A percentile compares a stretch with the other conserved stretches of the same genome.
phyloP scores from a whole-genome alignment of 2,113 vertebrate genomes.

The Psettodes erumei region DNA sequence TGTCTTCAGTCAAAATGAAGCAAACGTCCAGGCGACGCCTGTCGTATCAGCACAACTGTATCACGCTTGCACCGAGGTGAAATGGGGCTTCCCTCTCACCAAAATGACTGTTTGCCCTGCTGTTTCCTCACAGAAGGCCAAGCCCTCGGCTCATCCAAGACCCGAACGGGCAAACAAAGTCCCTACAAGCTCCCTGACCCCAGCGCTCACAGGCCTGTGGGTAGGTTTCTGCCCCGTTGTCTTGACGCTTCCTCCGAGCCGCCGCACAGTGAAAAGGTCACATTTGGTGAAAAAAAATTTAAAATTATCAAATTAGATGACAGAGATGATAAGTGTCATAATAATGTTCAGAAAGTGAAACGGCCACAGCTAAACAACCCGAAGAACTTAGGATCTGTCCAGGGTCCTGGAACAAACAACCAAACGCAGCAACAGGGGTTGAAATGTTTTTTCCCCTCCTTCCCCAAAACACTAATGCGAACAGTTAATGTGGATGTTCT shows the following conservation, averaged over 20 bases:
- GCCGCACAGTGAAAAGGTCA: conserved; percentile 82
- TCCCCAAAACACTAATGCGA: too few species aligned
- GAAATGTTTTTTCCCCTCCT: too few species aligned
- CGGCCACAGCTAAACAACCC: not conserved
- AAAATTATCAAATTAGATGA: not conserved
- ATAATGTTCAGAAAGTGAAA: not conserved
- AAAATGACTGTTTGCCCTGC: conserved; percentile 78
- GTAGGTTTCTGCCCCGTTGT: conserved; percentile 77
- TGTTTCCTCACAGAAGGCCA: conserved; percentile 85
- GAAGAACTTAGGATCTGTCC: conserved; percentile 13
- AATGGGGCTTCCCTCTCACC: conserved; percentile 64
- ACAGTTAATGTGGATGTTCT: too few species aligned
- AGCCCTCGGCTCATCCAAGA: conserved; percentile 79
- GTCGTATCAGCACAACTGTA: conserved; percentile 51
- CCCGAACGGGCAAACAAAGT: conserved; percentile 81
- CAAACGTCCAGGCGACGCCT: conserved; percentile 37
- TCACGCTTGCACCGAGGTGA: conserved; percentile 32
- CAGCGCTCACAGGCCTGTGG: conserved; percentile 85
- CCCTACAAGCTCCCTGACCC: conserved; percentile 80
- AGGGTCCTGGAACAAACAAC: conserved; percentile 21
- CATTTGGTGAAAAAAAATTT: conserved; percentile 67
- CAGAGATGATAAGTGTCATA: not conserved
- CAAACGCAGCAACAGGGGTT: not conserved
- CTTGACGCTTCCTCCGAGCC: conserved; percentile 56
- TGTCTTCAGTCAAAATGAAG: conserved; percentile 46